A percentile compares a stretch with the other conserved stretches of the same genome.
Evolutionary conservation across 2,113 vertebrate species (phyloP).

Genomic region (Balaenoptera acutorostrata): DNA sequence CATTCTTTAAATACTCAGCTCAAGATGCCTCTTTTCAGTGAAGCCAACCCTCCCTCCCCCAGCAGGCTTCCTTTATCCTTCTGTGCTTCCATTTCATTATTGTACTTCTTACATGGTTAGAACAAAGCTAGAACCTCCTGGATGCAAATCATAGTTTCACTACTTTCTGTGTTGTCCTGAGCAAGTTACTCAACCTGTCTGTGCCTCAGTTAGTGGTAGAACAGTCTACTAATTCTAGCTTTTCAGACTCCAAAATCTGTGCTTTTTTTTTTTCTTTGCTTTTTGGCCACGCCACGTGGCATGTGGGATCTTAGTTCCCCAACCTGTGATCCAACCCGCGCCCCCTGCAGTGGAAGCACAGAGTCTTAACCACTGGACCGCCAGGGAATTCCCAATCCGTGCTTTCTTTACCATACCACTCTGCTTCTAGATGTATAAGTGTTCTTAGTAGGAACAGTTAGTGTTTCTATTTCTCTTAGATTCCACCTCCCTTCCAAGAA

Average conservation of each 20-base stretch:
- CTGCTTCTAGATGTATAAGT: background rate
- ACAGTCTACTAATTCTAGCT: background rate
- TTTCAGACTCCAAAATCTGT: background rate
- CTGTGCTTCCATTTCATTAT: background rate
- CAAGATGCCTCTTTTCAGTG: background rate
- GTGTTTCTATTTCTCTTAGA: background rate
- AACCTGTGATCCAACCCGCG: too few species aligned
- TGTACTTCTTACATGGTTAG: background rate
- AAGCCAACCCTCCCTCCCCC: background rate
- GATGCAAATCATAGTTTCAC: background rate
- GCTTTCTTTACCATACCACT: background rate
- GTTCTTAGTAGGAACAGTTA: background rate
- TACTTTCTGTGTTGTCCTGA: background rate
- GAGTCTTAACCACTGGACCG: too few species aligned
- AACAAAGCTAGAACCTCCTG: background rate
- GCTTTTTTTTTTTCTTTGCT: background rate
- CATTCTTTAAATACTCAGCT: background rate
- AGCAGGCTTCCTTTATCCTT: background rate
- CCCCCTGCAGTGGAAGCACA: too few species aligned
- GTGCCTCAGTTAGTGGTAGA: background rate
- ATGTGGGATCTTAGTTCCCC: too few species aligned
- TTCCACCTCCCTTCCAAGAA: slow-evolving; percentile 1
- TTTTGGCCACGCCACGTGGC: too few species aligned
- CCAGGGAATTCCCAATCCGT: background rate
- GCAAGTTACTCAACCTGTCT: background rate